Conservation (phyloP, 1,140 invertebrate genomes). For the Caerostris darwini region DNA sequence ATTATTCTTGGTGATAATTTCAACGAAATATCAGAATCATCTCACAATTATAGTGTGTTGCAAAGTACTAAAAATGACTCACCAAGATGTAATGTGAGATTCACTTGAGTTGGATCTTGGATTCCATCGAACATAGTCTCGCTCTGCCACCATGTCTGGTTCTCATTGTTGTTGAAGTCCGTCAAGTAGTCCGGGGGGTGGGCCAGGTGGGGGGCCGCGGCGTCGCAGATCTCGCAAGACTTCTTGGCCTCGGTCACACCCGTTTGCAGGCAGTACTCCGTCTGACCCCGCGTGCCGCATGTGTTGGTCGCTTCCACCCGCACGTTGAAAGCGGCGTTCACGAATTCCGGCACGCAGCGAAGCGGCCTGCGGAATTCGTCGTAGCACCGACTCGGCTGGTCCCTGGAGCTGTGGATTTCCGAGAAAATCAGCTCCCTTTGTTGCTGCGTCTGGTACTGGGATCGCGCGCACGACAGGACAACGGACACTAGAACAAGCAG, state of each 20-base stretch:
- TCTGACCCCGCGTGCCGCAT: slow-evolving; percentile 90
- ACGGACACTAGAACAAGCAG: not conserved
- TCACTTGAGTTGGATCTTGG: slow-evolving; percentile 90
- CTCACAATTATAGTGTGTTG: not conserved
- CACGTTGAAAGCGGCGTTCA: slow-evolving; percentile 95
- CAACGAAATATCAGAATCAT: not conserved
- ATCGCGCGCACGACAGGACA: not conserved
- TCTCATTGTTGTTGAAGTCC: slow-evolving; percentile 93
- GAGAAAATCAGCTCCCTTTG: slow-evolving; percentile 47
- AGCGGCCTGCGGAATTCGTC: slow-evolving; percentile 84
- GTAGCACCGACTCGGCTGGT: slow-evolving; percentile 82
- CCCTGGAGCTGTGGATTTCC: slow-evolving; percentile 31
- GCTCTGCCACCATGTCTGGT: slow-evolving; percentile 99
- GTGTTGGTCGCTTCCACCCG: slow-evolving; percentile 96
- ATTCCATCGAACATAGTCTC: slow-evolving; percentile 97
- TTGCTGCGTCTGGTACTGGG: not conserved
- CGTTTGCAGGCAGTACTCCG: slow-evolving; percentile 95
- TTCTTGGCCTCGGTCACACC: slow-evolving; percentile 84
- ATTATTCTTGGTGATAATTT: not conserved
- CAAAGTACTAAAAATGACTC: slow-evolving; percentile 81
- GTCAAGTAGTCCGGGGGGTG: slow-evolving; percentile 92
- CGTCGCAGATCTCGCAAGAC: slow-evolving; percentile 86
- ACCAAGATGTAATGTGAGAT: slow-evolving; percentile 95
- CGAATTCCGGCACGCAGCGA: slow-evolving; percentile 97
- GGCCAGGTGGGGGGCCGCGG: slow-evolving; percentile 82